Base-by-base conservation (phyloP, 37 sponge, comb jelly and placozoan genomes). In the Beroe ovata region DNA sequence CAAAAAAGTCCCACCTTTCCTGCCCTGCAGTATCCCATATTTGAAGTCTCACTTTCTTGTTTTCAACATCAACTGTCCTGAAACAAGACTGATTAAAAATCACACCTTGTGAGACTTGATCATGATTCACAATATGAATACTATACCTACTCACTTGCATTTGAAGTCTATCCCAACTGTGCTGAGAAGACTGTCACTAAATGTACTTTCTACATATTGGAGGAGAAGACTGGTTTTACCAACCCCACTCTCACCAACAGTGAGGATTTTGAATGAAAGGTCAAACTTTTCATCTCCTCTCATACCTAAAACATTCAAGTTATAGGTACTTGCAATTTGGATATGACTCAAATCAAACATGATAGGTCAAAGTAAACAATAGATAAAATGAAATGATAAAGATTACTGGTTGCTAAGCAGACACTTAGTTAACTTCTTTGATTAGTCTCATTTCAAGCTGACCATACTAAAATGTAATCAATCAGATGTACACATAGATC, bases 241-340 rank as follows among this genome's bases (percentile, higher is more conserved):
- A 77, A 77, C 84, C 2, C 84, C 84, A 77, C 84, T 77, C 25
- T 77, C 84, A 6, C 84, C 84, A 38, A 77, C 84, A 42, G 84
- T 77, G 16, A 77, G 54, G 42, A 77, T 77, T 35, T 77, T 77
- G 28, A 77, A 77, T 25, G 84, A 77, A 20, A 77, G 84, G 54
- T 77, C 84, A 40, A 77, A 77, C 47, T 77, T 77, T 23, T 77
- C 84, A 42, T 77, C 84, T 40, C 54, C 84, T 77, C 84, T 77
- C 84, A 77, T 77, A 29, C 18, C 69, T 66, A 6, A 47, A 47
- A 47, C 11, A 11, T 6, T 47, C 11, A 47, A 47, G 11, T 47
- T 6, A 47, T 47, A n/a, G n/a, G n/a, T n/a, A n/a, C n/a, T n/a
- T n/a, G n/a, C n/a, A n/a, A n/a, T n/a, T n/a, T n/a, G n/a, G n/a